Conservation (phyloP, 2,888 invertebrate species). For the Leucophenga montana region DNA sequence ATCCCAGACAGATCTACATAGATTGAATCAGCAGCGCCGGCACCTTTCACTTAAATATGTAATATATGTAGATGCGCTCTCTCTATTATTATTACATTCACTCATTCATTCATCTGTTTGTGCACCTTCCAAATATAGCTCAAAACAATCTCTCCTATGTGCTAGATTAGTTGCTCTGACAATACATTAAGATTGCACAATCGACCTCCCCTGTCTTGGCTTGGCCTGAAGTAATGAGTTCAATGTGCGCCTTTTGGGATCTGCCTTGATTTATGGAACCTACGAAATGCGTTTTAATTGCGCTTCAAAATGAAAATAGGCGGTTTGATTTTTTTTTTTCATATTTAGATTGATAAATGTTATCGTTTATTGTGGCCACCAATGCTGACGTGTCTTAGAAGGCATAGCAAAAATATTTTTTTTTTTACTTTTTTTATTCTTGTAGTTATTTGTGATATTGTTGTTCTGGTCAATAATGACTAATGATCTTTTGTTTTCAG, state of each 20-base stretch:
- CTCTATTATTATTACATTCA: no score
- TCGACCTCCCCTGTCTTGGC: neutral
- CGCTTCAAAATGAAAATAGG: neutral
- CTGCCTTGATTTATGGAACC: constrained; percentile 10
- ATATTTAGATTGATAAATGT: constrained; percentile 14
- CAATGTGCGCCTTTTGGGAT: constrained; percentile 3
- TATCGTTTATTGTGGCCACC: neutral
- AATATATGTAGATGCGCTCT: neutral
- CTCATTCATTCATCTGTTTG: no score
- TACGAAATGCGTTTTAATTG: constrained; percentile 20
- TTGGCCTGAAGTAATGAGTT: constrained; percentile 3
- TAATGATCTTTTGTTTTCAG: constrained; percentile 4
- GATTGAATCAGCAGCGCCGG: no score
- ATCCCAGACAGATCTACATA: no score
- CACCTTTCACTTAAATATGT: constrained; percentile 15
- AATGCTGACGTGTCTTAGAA: constrained; percentile 10
- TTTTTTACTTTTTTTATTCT: neutral
- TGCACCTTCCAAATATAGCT: no score
- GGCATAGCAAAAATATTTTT: neutral
- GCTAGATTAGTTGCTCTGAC: no score
- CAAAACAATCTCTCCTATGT: no score
- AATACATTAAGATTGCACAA: neutral
- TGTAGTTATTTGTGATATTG: constrained; percentile 3
- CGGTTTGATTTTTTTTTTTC: neutral
- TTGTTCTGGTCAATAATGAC: constrained; percentile 5